Evolutionary conservation across 2,888 invertebrate species (phyloP), one percentile per base, ranked within the genome.

Genomic region (Lysandra bellargus): DNA sequence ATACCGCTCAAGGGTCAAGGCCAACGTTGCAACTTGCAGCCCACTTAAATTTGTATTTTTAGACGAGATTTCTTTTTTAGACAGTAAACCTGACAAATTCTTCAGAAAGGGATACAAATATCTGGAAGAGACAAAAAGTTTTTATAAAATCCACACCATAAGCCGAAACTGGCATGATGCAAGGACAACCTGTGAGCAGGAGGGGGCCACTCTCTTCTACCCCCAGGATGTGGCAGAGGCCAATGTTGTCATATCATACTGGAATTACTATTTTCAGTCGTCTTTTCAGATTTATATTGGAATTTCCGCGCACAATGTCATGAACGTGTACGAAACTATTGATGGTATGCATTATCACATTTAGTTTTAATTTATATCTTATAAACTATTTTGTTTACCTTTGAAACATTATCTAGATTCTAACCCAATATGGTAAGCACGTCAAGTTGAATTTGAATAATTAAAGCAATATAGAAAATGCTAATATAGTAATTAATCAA

Each of bases 21-120:
- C n/a, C n/a, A n/a, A n/a, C n/a, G n/a, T n/a, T n/a, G n/a, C n/a
- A n/a, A n/a, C n/a, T n/a, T n/a, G n/a, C n/a, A n/a, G n/a, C n/a
- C n/a, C n/a, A n/a, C n/a, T n/a, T n/a, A n/a, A n/a, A n/a, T n/a
- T n/a, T n/a, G n/a, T n/a, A n/a, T n/a, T n/a, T n/a, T n/a, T n/a
- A n/a, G n/a, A n/a, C n/a, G n/a, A n/a, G n/a, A n/a, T n/a, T n/a
- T n/a, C n/a, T n/a, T n/a, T n/a, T n/a, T n/a, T n/a, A n/a, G n/a
- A n/a, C n/a, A n/a, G n/a, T n/a, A n/a, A n/a, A n/a, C n/a, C 33
- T 33, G 33, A 33, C 23, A 88, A 86, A 77, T 89, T 89, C 82
- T 93, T 92, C 81, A 87, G 92, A 5, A 88, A 86, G 61, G 92
- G 92, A 82, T 93, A 92, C 82, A 86, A 79, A 7, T 92, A 85